Evolutionary conservation across 2,888 invertebrate genomes (phyloP).

Genomic region (Eudemis profundana): DNA sequence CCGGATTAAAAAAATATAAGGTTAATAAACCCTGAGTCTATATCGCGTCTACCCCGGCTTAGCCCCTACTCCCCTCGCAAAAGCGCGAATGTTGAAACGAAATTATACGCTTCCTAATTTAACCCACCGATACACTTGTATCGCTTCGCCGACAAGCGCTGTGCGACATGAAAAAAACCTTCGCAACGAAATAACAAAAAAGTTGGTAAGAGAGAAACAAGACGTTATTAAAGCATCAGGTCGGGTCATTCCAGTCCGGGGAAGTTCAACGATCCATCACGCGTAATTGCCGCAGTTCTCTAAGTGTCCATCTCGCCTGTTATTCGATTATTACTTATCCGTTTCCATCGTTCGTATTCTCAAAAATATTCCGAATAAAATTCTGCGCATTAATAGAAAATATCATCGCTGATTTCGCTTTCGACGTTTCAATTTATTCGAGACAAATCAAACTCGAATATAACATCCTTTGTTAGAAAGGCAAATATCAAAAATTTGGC

Average conservation of each 20-base stretch:
- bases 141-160: background rate
- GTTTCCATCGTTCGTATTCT: slow-evolving; percentile 48
- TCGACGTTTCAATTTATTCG: slow-evolving; percentile 23
- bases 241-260: slow-evolving; percentile 66
- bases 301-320: slow-evolving; percentile 64
- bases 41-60: slow-evolving; percentile 11
- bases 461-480: slow-evolving; percentile 33
- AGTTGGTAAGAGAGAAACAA: slow-evolving; percentile 67
- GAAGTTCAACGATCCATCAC: slow-evolving; percentile 78
- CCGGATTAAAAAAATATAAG: slow-evolving; percentile 37
- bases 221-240: slow-evolving; percentile 70
- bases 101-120: slow-evolving; percentile 20
- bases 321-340: slow-evolving; percentile 71
- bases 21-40: slow-evolving; percentile 31
- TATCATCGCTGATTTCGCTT: slow-evolving; percentile 12
- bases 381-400: slow-evolving; percentile 10
- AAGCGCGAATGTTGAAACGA: slow-evolving; percentile 17
- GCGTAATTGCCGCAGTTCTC: slow-evolving; percentile 73
- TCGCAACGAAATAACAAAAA: slow-evolving; percentile 61
- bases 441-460: slow-evolving; percentile 28
- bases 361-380: slow-evolving; percentile 27
- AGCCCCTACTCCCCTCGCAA: slow-evolving; percentile 20
- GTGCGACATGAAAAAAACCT: background rate
- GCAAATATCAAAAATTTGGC: slow-evolving; percentile 42
- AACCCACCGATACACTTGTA: background rate